Evolutionary conservation across 2,113 vertebrate species (phyloP).

Genomic region (Alouatta palliata): DNA sequence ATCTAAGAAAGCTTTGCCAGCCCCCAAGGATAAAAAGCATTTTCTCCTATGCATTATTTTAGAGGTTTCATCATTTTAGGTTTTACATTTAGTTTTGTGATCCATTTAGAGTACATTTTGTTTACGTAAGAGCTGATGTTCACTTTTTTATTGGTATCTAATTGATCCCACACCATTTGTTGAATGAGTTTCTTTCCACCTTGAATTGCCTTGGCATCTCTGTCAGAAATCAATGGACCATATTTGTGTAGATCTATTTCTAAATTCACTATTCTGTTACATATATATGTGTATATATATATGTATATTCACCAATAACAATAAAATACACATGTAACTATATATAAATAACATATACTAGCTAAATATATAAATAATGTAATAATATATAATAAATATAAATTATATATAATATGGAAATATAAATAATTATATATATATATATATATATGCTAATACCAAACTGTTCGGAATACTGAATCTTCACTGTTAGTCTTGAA

Average conservation of each 20-base stretch:
- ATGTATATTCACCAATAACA: too few species aligned
- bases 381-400: too few species aligned
- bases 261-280: not conserved
- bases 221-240: not conserved
- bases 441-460: not conserved
- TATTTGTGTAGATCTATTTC: not conserved
- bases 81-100: not conserved
- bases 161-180: not conserved
- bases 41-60: not conserved
- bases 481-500: not conserved
- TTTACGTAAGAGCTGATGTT: not conserved
- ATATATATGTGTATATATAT: too few species aligned
- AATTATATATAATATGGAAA: too few species aligned
- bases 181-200: not conserved
- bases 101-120: not conserved
- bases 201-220: not conserved
- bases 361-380: too few species aligned
- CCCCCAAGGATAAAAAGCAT: not conserved
- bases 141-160: not conserved
- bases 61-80: not conserved
- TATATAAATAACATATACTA: too few species aligned
- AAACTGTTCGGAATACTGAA: not conserved
- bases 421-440: too few species aligned
- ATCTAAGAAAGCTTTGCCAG: not conserved
- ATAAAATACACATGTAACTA: too few species aligned